These are phyloP conservation scores for Lacanobia wlatinum DNA, from an alignment of 2,888 invertebrate species.

Conservation along the genomic window DNA sequence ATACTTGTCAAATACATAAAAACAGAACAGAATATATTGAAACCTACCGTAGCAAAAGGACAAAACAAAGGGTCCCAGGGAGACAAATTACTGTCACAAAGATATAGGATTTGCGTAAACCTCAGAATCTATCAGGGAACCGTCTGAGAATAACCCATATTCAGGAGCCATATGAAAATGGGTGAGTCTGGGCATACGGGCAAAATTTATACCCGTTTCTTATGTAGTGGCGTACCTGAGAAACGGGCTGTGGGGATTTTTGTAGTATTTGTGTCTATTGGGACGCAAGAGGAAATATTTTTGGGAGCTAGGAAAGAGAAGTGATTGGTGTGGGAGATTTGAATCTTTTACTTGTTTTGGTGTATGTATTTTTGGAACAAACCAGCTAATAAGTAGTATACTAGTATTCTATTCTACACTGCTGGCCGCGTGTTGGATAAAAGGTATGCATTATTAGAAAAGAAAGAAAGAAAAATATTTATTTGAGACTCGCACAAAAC, in stretches of 20 bases:
- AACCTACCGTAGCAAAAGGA: constrained; percentile 57
- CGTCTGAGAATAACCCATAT: constrained; percentile 63
- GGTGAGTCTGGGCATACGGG: constrained; percentile 59
- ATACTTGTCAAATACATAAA: constrained; percentile 54
- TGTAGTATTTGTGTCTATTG: constrained; percentile 50
- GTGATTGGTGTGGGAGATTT: constrained; percentile 8
- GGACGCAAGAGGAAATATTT: constrained; percentile 46
- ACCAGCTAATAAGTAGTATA: too few species aligned
- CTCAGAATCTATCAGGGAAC: constrained; percentile 70
- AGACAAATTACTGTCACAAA: constrained; percentile 72
- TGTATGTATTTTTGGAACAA: not conserved
- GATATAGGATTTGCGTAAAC: constrained; percentile 69
- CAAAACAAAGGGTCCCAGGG: constrained; percentile 69
- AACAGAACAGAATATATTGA: constrained; percentile 51
- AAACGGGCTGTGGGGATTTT: constrained; percentile 40
- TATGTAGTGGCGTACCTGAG: constrained; percentile 49
- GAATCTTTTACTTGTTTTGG: not conserved
- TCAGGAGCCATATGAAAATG: constrained; percentile 68
- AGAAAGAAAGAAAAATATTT: too few species aligned
- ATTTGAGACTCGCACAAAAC: too few species aligned
- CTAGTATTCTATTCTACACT: too few species aligned
- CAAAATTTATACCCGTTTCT: constrained; percentile 67
- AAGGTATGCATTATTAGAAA: too few species aligned
- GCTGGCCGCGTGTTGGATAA: too few species aligned
- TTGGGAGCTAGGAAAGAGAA: constrained; percentile 2